Base-by-base conservation (phyloP, 2,113 vertebrate species). In the Rallus limicola region DNA sequence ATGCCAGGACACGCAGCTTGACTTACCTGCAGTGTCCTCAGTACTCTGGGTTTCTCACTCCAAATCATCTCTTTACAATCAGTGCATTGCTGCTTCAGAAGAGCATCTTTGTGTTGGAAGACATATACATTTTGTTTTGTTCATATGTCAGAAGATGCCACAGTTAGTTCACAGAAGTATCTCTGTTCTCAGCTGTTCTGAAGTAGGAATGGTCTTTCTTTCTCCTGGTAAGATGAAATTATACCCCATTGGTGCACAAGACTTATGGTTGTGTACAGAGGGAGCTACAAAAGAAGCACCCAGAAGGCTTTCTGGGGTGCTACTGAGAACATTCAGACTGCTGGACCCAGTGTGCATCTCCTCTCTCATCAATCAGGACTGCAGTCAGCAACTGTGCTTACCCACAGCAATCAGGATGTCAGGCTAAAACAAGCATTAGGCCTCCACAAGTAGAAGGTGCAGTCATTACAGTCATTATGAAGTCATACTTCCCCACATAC, bases 141-240 rank as follows among this genome's bases (percentile, higher is more conserved):
- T 76, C 16, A 11, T 1, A 0, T 65, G 6, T 5, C 2, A 0
- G n/a, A 18, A 63, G 36, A 59, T 59, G 26, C 48, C 55, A 31
- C 2, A 1, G 25, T 42, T 52, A 38, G 11, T 33, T 82, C 34
- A 58, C 62, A 42, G 50, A 68, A 52, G 53, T 26, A 16, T 11
- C 40, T 94, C 59, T 76, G 26, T 26, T 85, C 28, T 28, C 29
- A 90, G 62, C 38, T 55, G 24, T 55, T 91, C 78, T n/a, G 58
- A 79, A 72, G 82, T 78, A 87, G 67, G 10, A 84, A 58, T 28
- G 23, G 34, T 53, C 25, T 81, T 59, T 31, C 42, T 71, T 70
- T 19, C 52, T 58, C 44, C 33, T 38, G 67, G 65, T 50, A 62
- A 75, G 70, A 28, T 28, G 42, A 28, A 89, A 69, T 16, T 77